phyloP scores from a whole-genome alignment of 2,797 vertebrate genomes.

The Distichodus sexfasciatus region DNA sequence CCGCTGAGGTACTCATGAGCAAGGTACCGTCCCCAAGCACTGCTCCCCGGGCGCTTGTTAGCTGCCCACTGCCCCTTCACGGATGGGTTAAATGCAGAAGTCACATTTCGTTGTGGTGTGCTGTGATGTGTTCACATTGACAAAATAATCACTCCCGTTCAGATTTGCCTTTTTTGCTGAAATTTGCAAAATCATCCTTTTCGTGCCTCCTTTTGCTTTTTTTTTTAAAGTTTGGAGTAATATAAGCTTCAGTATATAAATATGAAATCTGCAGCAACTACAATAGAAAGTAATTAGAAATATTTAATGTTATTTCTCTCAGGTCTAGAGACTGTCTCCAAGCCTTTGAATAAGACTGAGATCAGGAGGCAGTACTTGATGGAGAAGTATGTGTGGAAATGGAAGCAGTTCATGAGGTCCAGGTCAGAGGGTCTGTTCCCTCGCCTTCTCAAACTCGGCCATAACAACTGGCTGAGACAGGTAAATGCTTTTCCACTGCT shows the following conservation, averaged over 20 bases:
- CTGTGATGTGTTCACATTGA: no score
- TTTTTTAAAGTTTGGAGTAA: no score
- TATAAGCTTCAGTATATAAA: no score
- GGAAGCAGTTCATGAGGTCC: slow-evolving; percentile 94
- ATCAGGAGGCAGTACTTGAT: slow-evolving; percentile 88
- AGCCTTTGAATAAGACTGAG: slow-evolving; percentile 85
- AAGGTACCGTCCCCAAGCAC: no score
- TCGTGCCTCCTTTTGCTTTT: neutral
- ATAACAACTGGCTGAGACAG: slow-evolving; percentile 98
- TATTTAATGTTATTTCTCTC: neutral
- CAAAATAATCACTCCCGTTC: no score
- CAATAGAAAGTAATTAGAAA: neutral
- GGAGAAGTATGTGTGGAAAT: slow-evolving; percentile 96
- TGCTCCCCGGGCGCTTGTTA: no score
- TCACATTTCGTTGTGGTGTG: no score
- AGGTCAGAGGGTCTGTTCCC: slow-evolving; percentile 82
- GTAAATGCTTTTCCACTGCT: slow-evolving; percentile 60
- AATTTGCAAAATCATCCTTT: neutral
- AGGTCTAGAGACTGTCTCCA: slow-evolving; percentile 81
- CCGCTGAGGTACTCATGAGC: no score
- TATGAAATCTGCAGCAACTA: no score
- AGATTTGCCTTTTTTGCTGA: neutral
- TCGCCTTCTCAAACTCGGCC: slow-evolving; percentile 90
- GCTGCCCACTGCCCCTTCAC: no score
- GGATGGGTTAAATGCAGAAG: no score